phyloP scores from a whole-genome alignment of 2,797 vertebrate species.

The Tragelaphus eurycerus region DNA sequence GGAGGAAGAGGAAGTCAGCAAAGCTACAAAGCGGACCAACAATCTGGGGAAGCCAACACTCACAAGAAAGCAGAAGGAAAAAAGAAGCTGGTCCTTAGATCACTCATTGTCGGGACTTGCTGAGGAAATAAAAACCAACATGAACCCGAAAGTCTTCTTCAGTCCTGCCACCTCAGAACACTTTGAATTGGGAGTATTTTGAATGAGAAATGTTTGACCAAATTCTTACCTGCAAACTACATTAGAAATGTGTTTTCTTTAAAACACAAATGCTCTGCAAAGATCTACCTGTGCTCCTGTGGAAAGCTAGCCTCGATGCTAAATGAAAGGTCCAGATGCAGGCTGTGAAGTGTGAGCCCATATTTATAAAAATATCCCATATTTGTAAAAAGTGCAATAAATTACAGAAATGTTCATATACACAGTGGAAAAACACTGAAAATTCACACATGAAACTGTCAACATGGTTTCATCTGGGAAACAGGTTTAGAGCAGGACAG shows the following conservation, averaged over 20 bases:
- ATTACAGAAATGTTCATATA: neutral
- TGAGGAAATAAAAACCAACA: neutral
- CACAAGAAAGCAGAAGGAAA: neutral
- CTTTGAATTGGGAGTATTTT: neutral
- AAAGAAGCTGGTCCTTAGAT: neutral
- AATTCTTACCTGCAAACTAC: neutral
- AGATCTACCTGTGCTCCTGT: neutral
- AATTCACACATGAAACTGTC: neutral
- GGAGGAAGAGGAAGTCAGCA: slow-evolving; percentile 52
- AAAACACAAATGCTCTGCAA: neutral
- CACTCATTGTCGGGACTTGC: neutral
- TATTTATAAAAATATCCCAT: neutral
- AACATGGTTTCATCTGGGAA: neutral
- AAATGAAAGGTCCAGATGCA: neutral
- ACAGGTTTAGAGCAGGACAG: neutral
- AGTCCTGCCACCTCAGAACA: neutral
- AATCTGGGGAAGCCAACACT: neutral
- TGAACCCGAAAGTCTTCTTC: too few relatives aligned
- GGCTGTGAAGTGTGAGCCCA: neutral
- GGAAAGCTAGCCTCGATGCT: neutral
- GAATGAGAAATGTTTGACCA: neutral
- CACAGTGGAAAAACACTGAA: neutral
- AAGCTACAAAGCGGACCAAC: neutral
- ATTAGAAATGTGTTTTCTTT: neutral
- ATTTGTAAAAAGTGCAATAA: neutral